Evolutionary conservation across 1,140 invertebrate genomes (phyloP).

Genomic region (Bombus confusus): DNA sequence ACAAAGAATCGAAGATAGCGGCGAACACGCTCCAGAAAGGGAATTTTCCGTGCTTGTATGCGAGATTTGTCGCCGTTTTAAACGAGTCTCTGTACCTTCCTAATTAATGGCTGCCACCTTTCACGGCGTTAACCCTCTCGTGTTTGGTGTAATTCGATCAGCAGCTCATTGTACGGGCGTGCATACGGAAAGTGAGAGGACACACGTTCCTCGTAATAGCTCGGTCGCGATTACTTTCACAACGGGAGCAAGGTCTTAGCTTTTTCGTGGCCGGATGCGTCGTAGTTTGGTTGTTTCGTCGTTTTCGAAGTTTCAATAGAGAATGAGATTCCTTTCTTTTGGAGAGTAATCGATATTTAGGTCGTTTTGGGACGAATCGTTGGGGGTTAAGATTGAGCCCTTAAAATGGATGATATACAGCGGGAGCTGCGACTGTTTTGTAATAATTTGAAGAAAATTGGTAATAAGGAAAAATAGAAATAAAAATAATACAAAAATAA

Average conservation of each 20-base stretch:
- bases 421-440: not conserved
- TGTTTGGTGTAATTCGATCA: not conserved
- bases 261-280: not conserved
- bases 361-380: too few relatives aligned
- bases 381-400: too few relatives aligned
- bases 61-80: not conserved
- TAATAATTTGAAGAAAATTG: not conserved
- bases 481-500: too few relatives aligned
- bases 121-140: not conserved
- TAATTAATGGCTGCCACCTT: not conserved
- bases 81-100: not conserved
- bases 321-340: not conserved
- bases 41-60: not conserved
- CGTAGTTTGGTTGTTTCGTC: not conserved
- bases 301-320: not conserved
- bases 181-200: constrained; percentile 30
- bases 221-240: constrained; percentile 33
- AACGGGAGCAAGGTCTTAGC: constrained; percentile 26
- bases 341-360: not conserved
- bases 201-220: constrained; percentile 21
- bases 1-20: too few relatives aligned
- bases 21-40: not conserved
- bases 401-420: too few relatives aligned
- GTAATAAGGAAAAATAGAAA: not conserved
- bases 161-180: constrained; percentile 4